phyloP scores from a whole-genome alignment of 2,113 vertebrate species.

The Callorhinus ursinus region DNA sequence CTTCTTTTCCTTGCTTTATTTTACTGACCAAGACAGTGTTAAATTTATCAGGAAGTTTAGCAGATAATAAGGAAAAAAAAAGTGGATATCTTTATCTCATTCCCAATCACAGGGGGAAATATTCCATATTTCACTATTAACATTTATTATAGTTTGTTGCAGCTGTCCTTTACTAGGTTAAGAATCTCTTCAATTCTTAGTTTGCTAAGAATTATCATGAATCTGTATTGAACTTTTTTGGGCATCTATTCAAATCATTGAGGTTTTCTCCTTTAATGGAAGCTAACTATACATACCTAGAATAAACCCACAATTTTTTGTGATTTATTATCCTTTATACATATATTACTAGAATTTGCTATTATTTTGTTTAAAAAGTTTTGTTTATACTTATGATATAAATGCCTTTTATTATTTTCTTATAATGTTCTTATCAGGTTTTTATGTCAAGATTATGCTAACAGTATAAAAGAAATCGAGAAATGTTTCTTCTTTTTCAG shows the following conservation, averaged over 20 bases:
- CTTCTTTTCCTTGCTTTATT: neutral
- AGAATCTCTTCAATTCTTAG: neutral
- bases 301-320: neutral
- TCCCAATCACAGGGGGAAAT: neutral
- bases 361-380: neutral
- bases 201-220: neutral
- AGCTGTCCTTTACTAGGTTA: neutral
- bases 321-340: neutral
- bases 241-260: neutral
- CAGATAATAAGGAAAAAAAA: neutral
- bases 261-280: neutral
- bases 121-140: neutral
- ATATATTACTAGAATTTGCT: neutral
- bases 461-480: neutral
- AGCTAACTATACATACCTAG: neutral
- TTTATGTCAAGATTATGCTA: neutral
- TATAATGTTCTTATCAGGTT: neutral
- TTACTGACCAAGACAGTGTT: neutral
- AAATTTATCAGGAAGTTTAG: neutral
- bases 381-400: neutral
- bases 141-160: neutral
- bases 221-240: neutral
- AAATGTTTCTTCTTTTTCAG: neutral
- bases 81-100: neutral
- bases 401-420: neutral